Percentiles rank a stretch among this genome's conserved stretches.
phyloP scores from a whole-genome alignment of 1,140 invertebrate genomes.

The Papilio aristodemus region DNA sequence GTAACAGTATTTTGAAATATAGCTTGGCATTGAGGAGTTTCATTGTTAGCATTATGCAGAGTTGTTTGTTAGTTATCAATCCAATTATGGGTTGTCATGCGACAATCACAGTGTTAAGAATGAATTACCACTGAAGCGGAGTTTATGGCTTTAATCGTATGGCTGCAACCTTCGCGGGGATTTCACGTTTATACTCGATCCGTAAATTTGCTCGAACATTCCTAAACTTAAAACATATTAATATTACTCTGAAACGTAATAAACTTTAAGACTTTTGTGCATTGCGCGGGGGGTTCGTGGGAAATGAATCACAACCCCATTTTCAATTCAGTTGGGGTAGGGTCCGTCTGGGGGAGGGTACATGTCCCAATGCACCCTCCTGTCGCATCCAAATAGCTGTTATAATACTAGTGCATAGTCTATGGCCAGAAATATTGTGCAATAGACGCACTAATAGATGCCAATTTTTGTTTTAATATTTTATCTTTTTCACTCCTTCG shows the following conservation, averaged over 20 bases:
- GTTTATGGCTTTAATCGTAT: conserved; percentile 27
- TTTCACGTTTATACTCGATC: conserved; percentile 24
- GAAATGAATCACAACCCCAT: conserved; percentile 80
- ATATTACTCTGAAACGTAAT: conserved; percentile 54
- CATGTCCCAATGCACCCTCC: conserved; percentile 65
- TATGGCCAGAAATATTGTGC: conserved; percentile 34
- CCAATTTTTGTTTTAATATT: conserved; percentile 17
- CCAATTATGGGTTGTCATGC: conserved; percentile 18
- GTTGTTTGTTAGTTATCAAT: conserved; percentile 11
- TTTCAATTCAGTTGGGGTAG: conserved; percentile 73
- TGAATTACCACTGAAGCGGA: conserved; percentile 34
- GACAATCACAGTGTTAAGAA: conserved; percentile 33
- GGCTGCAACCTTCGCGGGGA: conserved; percentile 25
- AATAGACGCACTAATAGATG: conserved; percentile 41
- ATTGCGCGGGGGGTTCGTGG: conserved; percentile 63
- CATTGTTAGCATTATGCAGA: conserved; percentile 1
- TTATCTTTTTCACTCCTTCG: conserved; percentile 28
- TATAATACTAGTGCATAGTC: conserved; percentile 69
- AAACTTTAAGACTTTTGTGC: conserved; percentile 62
- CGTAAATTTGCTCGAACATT: conserved; percentile 31
- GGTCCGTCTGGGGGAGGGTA: conserved; percentile 60
- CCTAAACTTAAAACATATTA: conserved; percentile 39
- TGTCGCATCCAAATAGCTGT: conserved; percentile 70
- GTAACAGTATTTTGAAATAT: not conserved
- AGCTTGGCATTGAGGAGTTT: not conserved